Evolutionary conservation across 2,888 invertebrate genomes (phyloP), one percentile per base, ranked within the genome.

Genomic region (Thera britannica): DNA sequence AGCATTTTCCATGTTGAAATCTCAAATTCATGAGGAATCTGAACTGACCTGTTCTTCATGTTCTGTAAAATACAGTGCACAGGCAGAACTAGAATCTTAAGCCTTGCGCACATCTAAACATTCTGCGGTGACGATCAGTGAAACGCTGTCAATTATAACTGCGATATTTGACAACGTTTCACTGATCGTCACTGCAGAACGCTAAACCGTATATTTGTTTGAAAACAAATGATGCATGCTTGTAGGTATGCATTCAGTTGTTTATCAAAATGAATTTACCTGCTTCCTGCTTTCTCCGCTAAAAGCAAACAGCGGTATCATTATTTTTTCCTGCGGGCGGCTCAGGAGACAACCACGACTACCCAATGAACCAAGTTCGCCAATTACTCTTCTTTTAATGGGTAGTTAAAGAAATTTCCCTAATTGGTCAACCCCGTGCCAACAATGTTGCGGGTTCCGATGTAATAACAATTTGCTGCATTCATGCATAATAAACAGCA

Each of bases 311-410:
- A 79, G 79, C 76, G 81, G 79, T 79, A 79, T 83, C 83, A 87
- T 88, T 88, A 86, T 83, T 87, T 86, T 85, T 85, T 86, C 85
- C 84, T 81, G 78, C 80, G 79, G 76, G 73, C 81, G 83, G 79
- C 79, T 83, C 81, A 81, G 78, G 80, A 83, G 83, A 85, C 87
- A 89, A 89, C 90, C 89, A 86, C 80, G 80, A 82, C 78, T 83
- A 83, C 85, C 83, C 89, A 88, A 88, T 89, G 88, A 89, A 88
- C 83, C 89, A 88, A 88, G 84, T 88, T 88, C 83, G 80, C 85
- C 89, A 89, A 90, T 90, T 89, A 90, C 85, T 83, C 83, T 83
- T 88, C 84, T 88, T 88, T 87, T 87, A 86, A 90, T 87, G 83
- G 85, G 83, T 82, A 83, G 83, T 89, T 85, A 83, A 85, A 86